A percentile compares a stretch with the other conserved stretches of the same genome.
Conservation (phyloP, 2,113 vertebrate species). For the Cathartes aura region DNA sequence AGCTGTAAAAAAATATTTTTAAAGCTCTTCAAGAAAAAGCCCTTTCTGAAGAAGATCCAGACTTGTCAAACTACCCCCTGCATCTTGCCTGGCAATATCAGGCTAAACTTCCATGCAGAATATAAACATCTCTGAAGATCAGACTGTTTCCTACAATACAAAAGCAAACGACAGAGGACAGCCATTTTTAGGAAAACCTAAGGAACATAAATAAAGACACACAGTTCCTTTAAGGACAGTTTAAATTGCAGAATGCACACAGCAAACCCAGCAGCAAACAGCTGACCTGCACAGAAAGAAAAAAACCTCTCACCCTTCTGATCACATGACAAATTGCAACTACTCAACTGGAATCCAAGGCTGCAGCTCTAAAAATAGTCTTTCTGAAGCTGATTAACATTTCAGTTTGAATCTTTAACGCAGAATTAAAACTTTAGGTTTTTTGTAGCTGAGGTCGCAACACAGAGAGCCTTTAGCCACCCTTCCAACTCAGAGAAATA, state of each 20-base stretch:
- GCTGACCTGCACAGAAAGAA: background rate
- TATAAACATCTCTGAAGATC: background rate
- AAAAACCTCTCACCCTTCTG: background rate
- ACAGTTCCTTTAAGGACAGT: background rate
- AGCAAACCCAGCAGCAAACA: background rate
- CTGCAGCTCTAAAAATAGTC: background rate
- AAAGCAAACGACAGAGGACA: background rate
- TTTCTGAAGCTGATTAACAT: background rate
- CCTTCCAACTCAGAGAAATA: background rate
- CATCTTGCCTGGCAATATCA: background rate
- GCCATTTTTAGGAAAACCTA: background rate
- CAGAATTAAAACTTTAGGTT: background rate
- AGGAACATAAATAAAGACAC: background rate
- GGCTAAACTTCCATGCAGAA: background rate
- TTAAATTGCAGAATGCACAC: background rate
- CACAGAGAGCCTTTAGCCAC: background rate
- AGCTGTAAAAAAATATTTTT: background rate
- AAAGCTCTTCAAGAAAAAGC: background rate
- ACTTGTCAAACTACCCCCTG: background rate
- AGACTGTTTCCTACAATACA: background rate
- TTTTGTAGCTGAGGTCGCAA: background rate
- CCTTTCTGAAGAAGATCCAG: background rate
- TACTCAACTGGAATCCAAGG: background rate
- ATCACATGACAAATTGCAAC: background rate
- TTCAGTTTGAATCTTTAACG: background rate